These are phyloP conservation scores for Otolemur garnettii DNA, from an alignment of 2,113 vertebrate genomes.

Conservation along the genomic window DNA sequence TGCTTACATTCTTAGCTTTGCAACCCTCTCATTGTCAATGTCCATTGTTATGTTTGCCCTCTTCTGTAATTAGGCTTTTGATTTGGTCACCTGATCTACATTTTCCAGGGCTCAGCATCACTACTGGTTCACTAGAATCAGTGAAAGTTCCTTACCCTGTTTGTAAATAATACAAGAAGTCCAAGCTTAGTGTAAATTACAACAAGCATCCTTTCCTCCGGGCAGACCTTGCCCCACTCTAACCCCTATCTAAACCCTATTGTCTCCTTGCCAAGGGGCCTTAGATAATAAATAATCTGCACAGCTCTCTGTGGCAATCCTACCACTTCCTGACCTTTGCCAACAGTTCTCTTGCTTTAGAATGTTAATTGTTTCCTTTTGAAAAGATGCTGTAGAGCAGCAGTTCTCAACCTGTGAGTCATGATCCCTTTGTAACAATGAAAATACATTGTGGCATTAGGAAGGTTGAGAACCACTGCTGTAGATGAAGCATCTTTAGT, in stretches of 20 bases:
- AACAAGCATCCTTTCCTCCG: background rate
- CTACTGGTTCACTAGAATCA: background rate
- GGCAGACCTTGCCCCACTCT: background rate
- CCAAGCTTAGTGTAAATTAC: background rate
- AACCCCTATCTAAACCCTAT: no score
- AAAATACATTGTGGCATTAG: no score
- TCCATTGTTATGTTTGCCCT: background rate
- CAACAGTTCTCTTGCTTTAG: background rate
- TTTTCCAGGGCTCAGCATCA: background rate
- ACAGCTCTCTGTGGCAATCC: accelerated
- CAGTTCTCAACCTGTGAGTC: no score
- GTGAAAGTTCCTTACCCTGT: background rate
- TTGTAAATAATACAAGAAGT: background rate
- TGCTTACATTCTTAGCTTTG: background rate
- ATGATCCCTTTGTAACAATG: no score
- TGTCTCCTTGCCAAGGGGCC: background rate
- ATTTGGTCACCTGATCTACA: background rate
- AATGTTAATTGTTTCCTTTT: background rate
- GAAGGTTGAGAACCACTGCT: no score
- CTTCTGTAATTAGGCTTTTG: background rate
- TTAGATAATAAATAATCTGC: background rate
- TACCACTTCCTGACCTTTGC: background rate
- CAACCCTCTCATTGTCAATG: background rate
- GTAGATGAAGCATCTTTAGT: background rate
- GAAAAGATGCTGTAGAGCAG: background rate